Conservation (phyloP, 2,113 vertebrate species). For the Sphaerodactylus townsendi region DNA sequence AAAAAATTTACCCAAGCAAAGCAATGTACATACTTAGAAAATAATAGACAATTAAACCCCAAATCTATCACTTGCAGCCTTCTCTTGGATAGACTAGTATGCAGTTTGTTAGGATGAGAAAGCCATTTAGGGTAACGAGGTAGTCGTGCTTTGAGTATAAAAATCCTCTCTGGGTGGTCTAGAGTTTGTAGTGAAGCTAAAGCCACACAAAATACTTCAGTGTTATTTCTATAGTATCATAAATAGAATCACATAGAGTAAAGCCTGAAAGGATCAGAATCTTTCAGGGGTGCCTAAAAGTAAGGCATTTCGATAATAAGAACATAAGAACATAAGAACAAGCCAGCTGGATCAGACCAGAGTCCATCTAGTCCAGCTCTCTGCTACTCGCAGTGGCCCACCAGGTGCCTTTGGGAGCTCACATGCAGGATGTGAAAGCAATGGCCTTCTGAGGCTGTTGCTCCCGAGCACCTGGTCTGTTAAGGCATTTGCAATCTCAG, state of each 20-base stretch:
- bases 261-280: constrained; percentile 1
- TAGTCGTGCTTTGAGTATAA: background rate
- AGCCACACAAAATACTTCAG: constrained; percentile 35
- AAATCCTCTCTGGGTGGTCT: constrained; percentile 32
- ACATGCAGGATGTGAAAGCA: no score
- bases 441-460: no score
- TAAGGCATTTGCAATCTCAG: no score
- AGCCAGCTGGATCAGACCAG: no score
- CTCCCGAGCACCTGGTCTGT: no score
- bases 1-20: constrained; percentile 24
- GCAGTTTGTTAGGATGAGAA: constrained; percentile 41
- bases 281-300: background rate
- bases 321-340: no score
- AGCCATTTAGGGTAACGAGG: constrained; percentile 45
- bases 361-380: no score
- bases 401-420: no score
- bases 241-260: constrained; percentile 45
- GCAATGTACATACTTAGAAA: constrained; percentile 48
- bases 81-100: constrained; percentile 22
- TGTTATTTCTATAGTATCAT: constrained; percentile 28
- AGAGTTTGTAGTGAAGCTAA: constrained; percentile 21
- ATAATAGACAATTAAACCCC: constrained; percentile 55
- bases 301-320: no score
- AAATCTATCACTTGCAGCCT: constrained; percentile 44
- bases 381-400: no score